Conservation (phyloP, 2,888 invertebrate genomes). For the Geophilus truncorum region DNA sequence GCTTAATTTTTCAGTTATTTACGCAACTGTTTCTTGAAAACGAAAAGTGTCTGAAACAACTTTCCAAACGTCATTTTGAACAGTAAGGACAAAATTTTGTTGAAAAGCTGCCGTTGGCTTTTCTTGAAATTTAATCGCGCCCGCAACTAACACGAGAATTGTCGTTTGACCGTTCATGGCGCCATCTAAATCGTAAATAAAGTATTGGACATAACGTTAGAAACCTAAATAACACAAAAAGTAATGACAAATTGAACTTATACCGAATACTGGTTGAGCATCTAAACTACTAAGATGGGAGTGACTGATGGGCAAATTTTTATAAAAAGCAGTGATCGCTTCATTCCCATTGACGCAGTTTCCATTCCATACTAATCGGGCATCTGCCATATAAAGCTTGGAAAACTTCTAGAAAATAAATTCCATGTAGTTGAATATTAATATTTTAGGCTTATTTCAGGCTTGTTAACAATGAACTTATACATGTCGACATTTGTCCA, state of each 20-base stretch:
- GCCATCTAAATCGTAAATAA: slow-evolving; percentile 45
- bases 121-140: slow-evolving; percentile 68
- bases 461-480: slow-evolving; percentile 41
- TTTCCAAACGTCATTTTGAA: slow-evolving; percentile 89
- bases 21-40: slow-evolving; percentile 57
- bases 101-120: slow-evolving; percentile 63
- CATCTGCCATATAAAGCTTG: slow-evolving; percentile 75
- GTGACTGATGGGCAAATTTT: slow-evolving; percentile 73
- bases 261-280: slow-evolving; percentile 73
- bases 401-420: slow-evolving; percentile 52
- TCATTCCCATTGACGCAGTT: slow-evolving; percentile 74
- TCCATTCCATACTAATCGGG: slow-evolving; percentile 88
- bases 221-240: no score
- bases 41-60: slow-evolving; percentile 84
- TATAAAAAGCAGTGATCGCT: slow-evolving; percentile 76
- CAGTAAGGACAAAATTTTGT: slow-evolving; percentile 81
- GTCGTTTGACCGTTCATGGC: slow-evolving; percentile 71
- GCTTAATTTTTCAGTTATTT: no score
- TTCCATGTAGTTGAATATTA: no score
- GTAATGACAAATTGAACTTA: no score
- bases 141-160: slow-evolving; percentile 75
- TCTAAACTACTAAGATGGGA: slow-evolving; percentile 74
- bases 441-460: background rate
- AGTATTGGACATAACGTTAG: no score
- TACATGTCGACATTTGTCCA: slow-evolving; percentile 80